A percentile compares a stretch with the other conserved stretches of the same genome.
phyloP scores from a whole-genome alignment of 2,113 vertebrate genomes.

The Pygoscelis adeliae region DNA sequence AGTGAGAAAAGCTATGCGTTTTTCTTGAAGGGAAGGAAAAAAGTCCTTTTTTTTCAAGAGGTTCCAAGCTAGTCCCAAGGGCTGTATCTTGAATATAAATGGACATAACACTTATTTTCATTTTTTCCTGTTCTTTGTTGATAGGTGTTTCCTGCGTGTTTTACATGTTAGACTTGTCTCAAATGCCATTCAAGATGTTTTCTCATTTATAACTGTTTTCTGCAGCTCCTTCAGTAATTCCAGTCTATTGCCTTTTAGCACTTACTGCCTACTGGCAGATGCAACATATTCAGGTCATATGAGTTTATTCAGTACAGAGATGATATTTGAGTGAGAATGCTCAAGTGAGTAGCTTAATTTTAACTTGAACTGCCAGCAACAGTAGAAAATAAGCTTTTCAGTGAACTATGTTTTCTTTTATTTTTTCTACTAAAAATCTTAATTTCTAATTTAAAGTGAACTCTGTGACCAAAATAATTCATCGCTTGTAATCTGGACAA shows the following conservation, averaged over 20 bases:
- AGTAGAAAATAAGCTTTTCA: not conserved
- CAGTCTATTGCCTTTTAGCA: slow-evolving; percentile 1
- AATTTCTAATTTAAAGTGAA: slow-evolving; percentile 1
- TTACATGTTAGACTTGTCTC: not conserved
- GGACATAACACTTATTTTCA: not conserved
- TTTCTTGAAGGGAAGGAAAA: not conserved
- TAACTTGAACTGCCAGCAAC: not conserved
- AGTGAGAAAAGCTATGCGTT: not conserved
- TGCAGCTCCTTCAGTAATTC: not conserved
- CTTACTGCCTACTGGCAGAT: not conserved
- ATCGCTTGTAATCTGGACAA: no score
- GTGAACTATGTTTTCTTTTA: not conserved
- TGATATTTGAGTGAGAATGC: not conserved
- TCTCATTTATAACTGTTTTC: slow-evolving; percentile 16
- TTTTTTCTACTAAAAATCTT: not conserved
- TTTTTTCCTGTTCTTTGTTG: not conserved
- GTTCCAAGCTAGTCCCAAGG: not conserved
- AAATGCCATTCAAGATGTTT: slow-evolving; percentile 7
- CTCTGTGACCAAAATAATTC: not conserved
- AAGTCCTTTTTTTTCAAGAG: not conserved
- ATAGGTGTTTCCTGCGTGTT: not conserved
- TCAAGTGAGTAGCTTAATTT: not conserved
- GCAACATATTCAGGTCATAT: not conserved
- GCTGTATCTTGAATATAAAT: not conserved
- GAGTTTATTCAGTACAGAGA: slow-evolving; percentile 9